These are phyloP conservation scores for Rhodeus uyekii DNA, from an alignment of 2,797 vertebrate species.

Conservation along the genomic window DNA sequence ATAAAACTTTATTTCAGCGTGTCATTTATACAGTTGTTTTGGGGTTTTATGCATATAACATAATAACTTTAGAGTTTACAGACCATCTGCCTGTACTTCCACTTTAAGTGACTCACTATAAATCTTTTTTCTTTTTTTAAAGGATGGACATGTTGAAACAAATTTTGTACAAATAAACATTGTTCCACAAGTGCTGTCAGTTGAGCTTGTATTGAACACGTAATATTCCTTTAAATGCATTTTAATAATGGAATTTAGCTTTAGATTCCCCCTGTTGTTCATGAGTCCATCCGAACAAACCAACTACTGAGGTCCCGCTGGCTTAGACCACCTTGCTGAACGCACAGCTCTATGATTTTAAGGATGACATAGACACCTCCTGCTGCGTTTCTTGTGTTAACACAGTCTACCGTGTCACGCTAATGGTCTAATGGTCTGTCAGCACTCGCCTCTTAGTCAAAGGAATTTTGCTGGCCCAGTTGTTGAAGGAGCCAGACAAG, in stretches of 20 bases:
- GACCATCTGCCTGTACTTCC: neutral
- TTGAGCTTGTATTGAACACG: neutral
- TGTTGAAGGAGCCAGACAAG: slow-evolving; percentile 96
- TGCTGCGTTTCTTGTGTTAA: neutral
- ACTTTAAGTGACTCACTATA: too few relatives aligned
- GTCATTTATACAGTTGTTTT: neutral
- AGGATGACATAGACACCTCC: neutral
- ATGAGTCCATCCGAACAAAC: neutral
- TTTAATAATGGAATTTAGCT: neutral
- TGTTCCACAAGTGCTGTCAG: neutral
- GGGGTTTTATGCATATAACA: neutral
- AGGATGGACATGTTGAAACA: too few relatives aligned
- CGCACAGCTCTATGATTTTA: neutral
- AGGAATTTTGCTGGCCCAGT: slow-evolving; percentile 94
- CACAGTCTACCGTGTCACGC: neutral
- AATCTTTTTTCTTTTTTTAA: neutral
- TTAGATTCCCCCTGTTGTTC: neutral
- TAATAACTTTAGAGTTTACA: neutral
- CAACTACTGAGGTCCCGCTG: neutral
- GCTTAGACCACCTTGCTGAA: neutral
- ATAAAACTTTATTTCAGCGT: neutral
- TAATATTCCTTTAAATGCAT: neutral
- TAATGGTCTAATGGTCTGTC: slow-evolving; percentile 17
- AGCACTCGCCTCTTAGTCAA: slow-evolving; percentile 88
- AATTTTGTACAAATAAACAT: neutral